Evolutionary conservation across 2,113 vertebrate genomes (phyloP).

Genomic region (Meriones unguiculatus): DNA sequence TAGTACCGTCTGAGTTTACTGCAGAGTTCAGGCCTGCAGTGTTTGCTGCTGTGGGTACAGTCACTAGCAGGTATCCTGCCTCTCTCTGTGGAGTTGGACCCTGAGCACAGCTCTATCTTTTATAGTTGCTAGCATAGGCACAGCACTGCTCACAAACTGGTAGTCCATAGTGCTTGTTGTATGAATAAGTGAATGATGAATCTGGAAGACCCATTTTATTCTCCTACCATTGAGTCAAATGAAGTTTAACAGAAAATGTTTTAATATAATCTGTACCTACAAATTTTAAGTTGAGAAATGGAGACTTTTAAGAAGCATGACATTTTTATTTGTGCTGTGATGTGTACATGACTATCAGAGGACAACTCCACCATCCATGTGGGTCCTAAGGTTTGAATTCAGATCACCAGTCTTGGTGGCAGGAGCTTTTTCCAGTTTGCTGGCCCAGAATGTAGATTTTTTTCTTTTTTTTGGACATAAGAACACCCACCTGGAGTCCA

Average conservation of each 20-base stretch:
- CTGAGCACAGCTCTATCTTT: background rate
- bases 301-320: background rate
- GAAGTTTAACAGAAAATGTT: constrained; percentile 43
- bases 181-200: background rate
- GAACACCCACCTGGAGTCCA: background rate
- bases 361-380: background rate
- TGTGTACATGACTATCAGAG: background rate
- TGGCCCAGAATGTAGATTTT: background rate
- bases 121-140: too few species aligned
- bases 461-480: background rate
- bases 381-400: background rate
- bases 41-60: background rate
- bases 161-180: background rate
- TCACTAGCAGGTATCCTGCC: background rate
- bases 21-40: background rate
- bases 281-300: background rate
- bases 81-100: background rate
- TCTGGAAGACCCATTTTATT: background rate
- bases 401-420: background rate
- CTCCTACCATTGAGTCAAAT: background rate
- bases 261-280: constrained; percentile 1
- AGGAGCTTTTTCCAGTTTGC: background rate
- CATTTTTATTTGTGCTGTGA: background rate
- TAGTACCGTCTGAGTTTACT: background rate
- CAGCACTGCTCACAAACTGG: background rate